These are phyloP conservation scores for Gopherus evgoodei DNA, from an alignment of 2,113 vertebrate genomes.

Conservation along the genomic window DNA sequence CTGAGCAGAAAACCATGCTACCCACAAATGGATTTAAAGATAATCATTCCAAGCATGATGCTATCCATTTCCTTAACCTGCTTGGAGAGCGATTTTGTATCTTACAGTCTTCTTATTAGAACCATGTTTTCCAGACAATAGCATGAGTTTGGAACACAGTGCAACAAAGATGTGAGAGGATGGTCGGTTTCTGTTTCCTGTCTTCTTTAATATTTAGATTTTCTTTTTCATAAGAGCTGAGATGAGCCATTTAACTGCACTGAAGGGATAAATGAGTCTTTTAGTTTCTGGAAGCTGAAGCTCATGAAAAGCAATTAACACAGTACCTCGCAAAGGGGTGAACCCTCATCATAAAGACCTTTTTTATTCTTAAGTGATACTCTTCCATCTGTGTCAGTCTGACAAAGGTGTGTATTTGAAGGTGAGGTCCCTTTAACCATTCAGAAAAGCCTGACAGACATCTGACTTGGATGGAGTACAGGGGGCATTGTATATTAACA, in stretches of 20 bases:
- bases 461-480: neutral
- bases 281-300: neutral
- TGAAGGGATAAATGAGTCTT: neutral
- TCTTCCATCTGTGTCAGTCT: slow-evolving; percentile 1
- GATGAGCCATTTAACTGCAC: slow-evolving; percentile 6
- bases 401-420: slow-evolving; percentile 1
- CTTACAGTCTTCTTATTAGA: slow-evolving; percentile 27
- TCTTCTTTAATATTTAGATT: neutral
- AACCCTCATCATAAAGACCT: neutral
- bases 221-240: neutral
- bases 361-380: neutral
- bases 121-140: slow-evolving; percentile 47
- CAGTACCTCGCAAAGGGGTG: neutral
- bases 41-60: slow-evolving; percentile 2
- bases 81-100: slow-evolving; percentile 37
- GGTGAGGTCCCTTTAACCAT: neutral
- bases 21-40: slow-evolving; percentile 44
- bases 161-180: neutral
- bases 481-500: neutral
- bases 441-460: neutral
- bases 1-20: neutral
- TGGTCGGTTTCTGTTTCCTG: neutral
- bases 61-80: slow-evolving; percentile 21
- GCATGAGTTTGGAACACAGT: slow-evolving; percentile 12
- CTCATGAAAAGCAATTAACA: neutral